These are phyloP conservation scores for Trichogramma dendrolimi DNA, from an alignment of 2,888 invertebrate species.

Conservation along the genomic window DNA sequence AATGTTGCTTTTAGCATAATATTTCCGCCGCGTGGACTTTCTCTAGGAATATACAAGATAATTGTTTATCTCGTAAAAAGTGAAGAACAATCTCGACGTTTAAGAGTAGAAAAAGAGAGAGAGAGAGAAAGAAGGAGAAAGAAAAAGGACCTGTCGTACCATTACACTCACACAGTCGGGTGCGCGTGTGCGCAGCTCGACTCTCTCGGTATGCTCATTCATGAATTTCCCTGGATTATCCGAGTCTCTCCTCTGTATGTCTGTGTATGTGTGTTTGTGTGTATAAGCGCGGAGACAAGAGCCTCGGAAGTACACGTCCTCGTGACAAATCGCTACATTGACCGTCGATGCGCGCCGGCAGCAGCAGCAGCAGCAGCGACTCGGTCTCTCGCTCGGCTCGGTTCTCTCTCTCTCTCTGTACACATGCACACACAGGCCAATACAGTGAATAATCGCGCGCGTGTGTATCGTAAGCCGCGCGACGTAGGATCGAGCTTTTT, in stretches of 20 bases:
- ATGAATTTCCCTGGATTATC: constrained; percentile 16
- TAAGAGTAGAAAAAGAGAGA: not conserved
- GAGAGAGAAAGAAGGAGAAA: not conserved
- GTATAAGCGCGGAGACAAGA: not conserved
- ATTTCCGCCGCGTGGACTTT: too few relatives aligned
- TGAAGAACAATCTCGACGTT: too few relatives aligned
- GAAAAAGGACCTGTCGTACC: not conserved
- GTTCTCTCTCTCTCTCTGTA: not conserved
- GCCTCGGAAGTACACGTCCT: constrained; percentile 1
- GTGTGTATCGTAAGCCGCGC: not conserved
- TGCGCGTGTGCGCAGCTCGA: not conserved
- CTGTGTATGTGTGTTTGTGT: not conserved
- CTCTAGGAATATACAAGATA: too few relatives aligned
- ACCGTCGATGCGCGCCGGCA: constrained; percentile 6
- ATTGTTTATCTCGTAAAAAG: too few relatives aligned
- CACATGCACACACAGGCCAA: not conserved
- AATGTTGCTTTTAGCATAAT: too few relatives aligned
- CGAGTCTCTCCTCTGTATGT: not conserved
- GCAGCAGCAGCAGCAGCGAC: too few relatives aligned
- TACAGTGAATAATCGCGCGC: not conserved
- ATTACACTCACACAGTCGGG: too few relatives aligned
- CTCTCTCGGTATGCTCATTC: constrained; percentile 4
- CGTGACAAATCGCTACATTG: constrained; percentile 27
- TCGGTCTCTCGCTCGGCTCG: not conserved
- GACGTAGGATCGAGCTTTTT: not conserved